Base-by-base conservation (phyloP, 1,140 invertebrate species). In the Gryon sp. region DNA sequence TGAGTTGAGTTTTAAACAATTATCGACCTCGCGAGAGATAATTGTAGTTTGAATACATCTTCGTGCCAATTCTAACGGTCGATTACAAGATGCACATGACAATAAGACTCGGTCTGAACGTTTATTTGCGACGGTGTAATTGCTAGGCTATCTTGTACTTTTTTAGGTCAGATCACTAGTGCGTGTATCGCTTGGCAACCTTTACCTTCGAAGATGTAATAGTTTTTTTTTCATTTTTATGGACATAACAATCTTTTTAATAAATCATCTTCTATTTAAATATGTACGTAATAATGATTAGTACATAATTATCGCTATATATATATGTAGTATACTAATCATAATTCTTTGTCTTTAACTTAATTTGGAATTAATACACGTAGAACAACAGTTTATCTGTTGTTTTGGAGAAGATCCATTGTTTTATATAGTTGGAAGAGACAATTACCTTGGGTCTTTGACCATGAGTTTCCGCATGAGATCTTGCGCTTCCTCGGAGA, bases 401-500 rank as follows among this genome's bases (percentile, higher is more conserved):
- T n/a, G n/a, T n/a, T n/a, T n/a, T n/a, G n/a, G 14, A 7, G 14
- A 6, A 12, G 9, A 15, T 66, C 41, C 32, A 57, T 66, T 74
- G 46, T 66, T 7, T 20, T 15, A 9, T 41, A n/a, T n/a, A n/a
- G 26, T 19, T 63, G 57, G n/a, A 45, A 50, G 32, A 41, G 55
- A 70, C 66, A 28, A 57, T 73, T 87, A 95, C 96, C 93, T 94
- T 84, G 96, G 94, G 88, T 97, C 93, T 86, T 95, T 93, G 80
- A 96, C 91, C 83, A 97, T 92, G 52, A 96, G 92, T 79, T 93
- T 93, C 80, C 89, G 90, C 82, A 98, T 98, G 85, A 98, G 97
- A 89, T 97, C 94, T 75, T 92, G 93, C 41, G 96, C 96, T 72
- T 91, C 89, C 77, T 92, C 90, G 38, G 95, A 97, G 45, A 98